phyloP scores from a whole-genome alignment of 2,888 invertebrate species.

The Chydorus sphaericus region DNA sequence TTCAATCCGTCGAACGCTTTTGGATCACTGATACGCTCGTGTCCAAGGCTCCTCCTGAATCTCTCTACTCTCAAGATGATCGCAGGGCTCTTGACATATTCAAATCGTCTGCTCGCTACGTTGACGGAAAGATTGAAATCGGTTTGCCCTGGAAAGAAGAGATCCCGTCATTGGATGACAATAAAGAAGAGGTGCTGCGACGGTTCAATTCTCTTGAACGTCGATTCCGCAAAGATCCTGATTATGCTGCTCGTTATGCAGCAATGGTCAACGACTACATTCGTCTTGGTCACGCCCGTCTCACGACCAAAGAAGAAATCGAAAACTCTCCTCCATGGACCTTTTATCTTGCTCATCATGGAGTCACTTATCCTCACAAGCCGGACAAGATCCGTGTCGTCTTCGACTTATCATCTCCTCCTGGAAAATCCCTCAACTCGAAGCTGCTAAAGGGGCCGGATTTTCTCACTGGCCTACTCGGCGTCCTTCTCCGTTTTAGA shows the following conservation, averaged over 20 bases:
- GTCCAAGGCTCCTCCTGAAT: neutral
- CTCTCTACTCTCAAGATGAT: neutral
- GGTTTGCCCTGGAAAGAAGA: conserved; percentile 12
- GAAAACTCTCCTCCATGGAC: neutral
- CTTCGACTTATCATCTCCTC: conserved; percentile 17
- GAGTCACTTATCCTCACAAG: conserved; percentile 17
- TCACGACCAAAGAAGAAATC: neutral
- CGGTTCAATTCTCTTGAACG: neutral
- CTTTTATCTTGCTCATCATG: conserved; percentile 20
- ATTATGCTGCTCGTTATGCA: neutral
- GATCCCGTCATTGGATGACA: conserved; percentile 7
- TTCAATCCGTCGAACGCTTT: neutral
- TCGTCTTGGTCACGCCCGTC: conserved; percentile 3
- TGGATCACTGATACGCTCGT: conserved; percentile 13
- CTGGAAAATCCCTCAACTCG: conserved; percentile 18
- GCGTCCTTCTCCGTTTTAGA: conserved; percentile 16
- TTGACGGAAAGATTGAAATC: conserved; percentile 12
- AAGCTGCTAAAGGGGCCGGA: conserved; percentile 17
- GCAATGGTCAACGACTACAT: conserved; percentile 12
- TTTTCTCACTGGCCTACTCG: conserved; percentile 11
- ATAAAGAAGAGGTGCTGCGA: neutral
- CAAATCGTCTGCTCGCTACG: neutral
- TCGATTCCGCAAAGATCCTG: conserved; percentile 12
- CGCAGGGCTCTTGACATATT: neutral
- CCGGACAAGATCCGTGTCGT: conserved; percentile 19